Conservation (phyloP, 2,113 vertebrate genomes). For the Sardina pilchardus region DNA sequence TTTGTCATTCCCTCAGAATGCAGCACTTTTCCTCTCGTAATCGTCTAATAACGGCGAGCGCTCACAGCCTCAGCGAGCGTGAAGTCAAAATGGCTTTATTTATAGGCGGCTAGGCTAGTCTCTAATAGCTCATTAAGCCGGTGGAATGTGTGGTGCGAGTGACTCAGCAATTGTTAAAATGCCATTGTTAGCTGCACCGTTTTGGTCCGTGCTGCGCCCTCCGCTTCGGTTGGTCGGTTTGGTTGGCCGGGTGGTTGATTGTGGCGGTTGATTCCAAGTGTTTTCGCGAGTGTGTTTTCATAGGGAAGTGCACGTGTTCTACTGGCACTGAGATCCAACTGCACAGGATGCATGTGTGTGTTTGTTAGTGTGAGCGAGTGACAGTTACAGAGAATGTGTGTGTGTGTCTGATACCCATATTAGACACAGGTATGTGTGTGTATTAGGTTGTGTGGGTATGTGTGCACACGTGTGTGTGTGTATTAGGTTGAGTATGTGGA, state of each 20-base stretch:
- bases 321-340: too few relatives aligned
- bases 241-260: neutral
- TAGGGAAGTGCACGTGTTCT: neutral
- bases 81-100: neutral
- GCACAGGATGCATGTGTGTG: neutral
- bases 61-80: neutral
- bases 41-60: neutral
- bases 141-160: neutral
- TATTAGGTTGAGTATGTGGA: neutral
- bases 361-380: neutral
- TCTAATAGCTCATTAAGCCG: neutral
- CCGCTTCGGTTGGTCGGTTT: neutral
- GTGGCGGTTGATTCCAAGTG: neutral
- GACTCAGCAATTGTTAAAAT: constrained; percentile 2
- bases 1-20: neutral
- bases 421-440: neutral
- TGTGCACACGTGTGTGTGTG: neutral
- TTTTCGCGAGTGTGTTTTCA: neutral
- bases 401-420: neutral
- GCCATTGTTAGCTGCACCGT: neutral
- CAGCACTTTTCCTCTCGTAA: neutral
- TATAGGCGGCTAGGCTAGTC: neutral
- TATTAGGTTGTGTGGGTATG: neutral
- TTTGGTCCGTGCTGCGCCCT: neutral
- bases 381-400: neutral